These are phyloP conservation scores for Drosophila oshimai DNA, from an alignment of 1,140 invertebrate species.

Conservation along the genomic window DNA sequence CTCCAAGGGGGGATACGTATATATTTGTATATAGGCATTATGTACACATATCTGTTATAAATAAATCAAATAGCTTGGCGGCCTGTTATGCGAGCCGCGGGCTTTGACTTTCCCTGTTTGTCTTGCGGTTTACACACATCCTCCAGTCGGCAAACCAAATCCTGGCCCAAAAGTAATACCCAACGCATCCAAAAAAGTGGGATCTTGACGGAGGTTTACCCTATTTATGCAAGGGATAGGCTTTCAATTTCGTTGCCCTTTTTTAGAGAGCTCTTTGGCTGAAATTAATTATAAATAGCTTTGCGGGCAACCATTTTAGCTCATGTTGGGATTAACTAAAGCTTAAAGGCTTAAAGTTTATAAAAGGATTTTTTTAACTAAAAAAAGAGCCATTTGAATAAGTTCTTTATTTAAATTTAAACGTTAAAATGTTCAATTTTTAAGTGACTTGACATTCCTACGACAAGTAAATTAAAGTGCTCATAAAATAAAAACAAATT, in stretches of 20 bases:
- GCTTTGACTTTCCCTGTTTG: conserved; percentile 47
- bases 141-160: conserved; percentile 7
- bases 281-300: conserved; percentile 9
- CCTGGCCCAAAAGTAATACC: not conserved
- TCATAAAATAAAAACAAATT: too few relatives aligned
- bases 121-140: conserved; percentile 50
- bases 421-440: too few relatives aligned
- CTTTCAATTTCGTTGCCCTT: not conserved
- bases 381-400: too few relatives aligned
- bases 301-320: not conserved
- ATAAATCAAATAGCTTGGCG: conserved; percentile 68
- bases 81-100: conserved; percentile 50
- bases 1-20: not conserved
- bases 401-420: too few relatives aligned
- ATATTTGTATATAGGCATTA: not conserved
- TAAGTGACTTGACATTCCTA: too few relatives aligned
- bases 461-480: too few relatives aligned
- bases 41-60: conserved; percentile 54
- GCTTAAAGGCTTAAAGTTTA: not conserved
- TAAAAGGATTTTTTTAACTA: not conserved
- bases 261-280: not conserved
- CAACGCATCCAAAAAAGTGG: conserved; percentile 13
- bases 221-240: not conserved
- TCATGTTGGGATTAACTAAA: not conserved
- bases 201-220: conserved; percentile 42